Evolutionary conservation across 2,888 invertebrate species (phyloP).

Genomic region (Trimorus sp.): DNA sequence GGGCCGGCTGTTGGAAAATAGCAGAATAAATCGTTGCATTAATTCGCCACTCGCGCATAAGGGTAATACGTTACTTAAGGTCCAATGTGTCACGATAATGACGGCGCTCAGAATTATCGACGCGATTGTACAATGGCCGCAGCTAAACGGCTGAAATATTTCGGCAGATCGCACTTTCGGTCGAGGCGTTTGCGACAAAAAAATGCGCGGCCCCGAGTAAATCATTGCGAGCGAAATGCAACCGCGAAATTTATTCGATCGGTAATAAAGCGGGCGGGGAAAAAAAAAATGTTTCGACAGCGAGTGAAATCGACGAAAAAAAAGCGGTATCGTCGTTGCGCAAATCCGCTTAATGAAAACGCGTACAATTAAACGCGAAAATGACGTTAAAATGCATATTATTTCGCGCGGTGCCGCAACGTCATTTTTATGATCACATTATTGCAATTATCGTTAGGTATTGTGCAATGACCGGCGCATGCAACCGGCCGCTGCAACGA

Average conservation of each 20-base stretch:
- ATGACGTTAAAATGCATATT: conserved; percentile 34
- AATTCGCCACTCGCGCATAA: too few species aligned
- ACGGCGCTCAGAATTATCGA: too few species aligned
- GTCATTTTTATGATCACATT: conserved; percentile 36
- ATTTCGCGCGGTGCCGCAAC: conserved; percentile 41
- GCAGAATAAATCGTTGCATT: too few species aligned
- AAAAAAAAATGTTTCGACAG: conserved; percentile 46
- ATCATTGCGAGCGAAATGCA: conserved; percentile 14
- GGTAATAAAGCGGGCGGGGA: background rate
- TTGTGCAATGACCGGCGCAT: conserved; percentile 21
- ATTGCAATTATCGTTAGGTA: conserved; percentile 36
- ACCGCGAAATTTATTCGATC: conserved; percentile 37
- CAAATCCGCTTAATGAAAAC: conserved; percentile 41
- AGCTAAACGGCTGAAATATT: background rate
- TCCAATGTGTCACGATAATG: too few species aligned
- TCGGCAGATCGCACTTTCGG: conserved; percentile 21
- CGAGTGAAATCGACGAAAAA: conserved; percentile 37
- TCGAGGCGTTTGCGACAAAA: conserved; percentile 9
- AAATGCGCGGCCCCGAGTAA: conserved; percentile 15
- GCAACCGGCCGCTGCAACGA: conserved; percentile 26
- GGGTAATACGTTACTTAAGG: too few species aligned
- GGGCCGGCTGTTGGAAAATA: too few species aligned
- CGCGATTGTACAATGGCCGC: background rate
- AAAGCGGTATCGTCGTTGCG: conserved; percentile 4
- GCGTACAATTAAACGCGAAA: conserved; percentile 45